Conservation (phyloP, 2,113 vertebrate genomes). For the Oryzias celebensis region DNA sequence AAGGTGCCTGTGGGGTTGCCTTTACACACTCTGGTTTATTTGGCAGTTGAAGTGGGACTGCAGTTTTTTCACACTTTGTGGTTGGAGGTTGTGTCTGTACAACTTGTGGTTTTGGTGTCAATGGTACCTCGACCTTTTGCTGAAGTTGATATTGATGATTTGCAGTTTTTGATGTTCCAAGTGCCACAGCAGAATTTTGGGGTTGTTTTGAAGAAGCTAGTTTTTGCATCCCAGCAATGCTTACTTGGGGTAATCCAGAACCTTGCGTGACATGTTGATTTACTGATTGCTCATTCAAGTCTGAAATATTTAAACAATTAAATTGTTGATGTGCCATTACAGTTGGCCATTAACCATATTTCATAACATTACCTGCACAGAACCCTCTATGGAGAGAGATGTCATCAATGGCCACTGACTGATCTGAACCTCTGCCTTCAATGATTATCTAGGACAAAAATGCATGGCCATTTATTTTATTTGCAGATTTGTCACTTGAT, state of each 20-base stretch:
- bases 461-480: neutral
- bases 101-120: neutral
- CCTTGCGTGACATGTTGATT: too few species aligned
- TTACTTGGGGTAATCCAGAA: too few species aligned
- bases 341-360: neutral
- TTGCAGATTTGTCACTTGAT: too few species aligned
- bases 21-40: too few species aligned
- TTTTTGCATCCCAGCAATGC: too few species aligned
- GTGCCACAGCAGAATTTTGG: too few species aligned
- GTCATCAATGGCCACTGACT: slow-evolving; percentile 81
- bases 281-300: too few species aligned
- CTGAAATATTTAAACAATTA: too few species aligned
- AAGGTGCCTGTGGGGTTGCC: neutral
- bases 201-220: too few species aligned
- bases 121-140: neutral
- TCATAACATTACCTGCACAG: slow-evolving; percentile 68
- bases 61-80: neutral
- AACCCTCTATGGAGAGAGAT: slow-evolving; percentile 66
- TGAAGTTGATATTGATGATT: too few species aligned
- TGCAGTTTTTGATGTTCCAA: too few species aligned
- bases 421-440: slow-evolving; percentile 76
- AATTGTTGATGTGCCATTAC: too few species aligned
- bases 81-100: neutral
- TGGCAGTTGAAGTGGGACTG: neutral
- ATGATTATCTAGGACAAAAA: slow-evolving; percentile 73